Conservation (phyloP, 2,113 vertebrate genomes). For the Prochilodus magdalenae region DNA sequence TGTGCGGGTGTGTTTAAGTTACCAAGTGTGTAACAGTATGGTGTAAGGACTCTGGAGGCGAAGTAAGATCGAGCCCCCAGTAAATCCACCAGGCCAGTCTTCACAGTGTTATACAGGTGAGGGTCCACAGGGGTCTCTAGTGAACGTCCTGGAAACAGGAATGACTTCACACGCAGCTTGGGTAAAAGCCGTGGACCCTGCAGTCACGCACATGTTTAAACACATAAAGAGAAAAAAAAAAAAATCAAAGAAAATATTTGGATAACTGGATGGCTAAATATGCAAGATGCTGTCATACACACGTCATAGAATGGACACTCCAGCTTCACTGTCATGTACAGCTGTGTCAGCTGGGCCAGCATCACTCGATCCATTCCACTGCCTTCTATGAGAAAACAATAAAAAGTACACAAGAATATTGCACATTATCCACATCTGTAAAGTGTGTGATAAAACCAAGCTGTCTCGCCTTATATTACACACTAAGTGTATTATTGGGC, state of each 20-base stretch:
- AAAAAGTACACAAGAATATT: not conserved
- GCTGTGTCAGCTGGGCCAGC: slow-evolving; percentile 85
- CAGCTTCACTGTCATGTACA: slow-evolving; percentile 85
- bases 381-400: slow-evolving; percentile 73
- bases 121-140: slow-evolving; percentile 80
- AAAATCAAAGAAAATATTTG: not conserved
- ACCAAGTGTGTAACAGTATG: slow-evolving; percentile 81
- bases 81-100: slow-evolving; percentile 80
- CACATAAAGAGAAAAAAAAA: not conserved
- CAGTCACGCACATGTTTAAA: not conserved
- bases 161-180: slow-evolving; percentile 82
- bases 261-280: not conserved
- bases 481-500: too few relatives aligned
- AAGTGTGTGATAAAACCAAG: not conserved
- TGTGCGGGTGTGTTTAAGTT: not conserved
- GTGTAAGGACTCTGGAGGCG: slow-evolving; percentile 84
- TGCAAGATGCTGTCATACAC: slow-evolving; percentile 22
- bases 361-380: slow-evolving; percentile 70
- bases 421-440: not conserved
- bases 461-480: not conserved
- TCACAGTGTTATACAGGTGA: slow-evolving; percentile 81
- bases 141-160: slow-evolving; percentile 68
- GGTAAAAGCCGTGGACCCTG: slow-evolving; percentile 83
- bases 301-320: slow-evolving; percentile 92
- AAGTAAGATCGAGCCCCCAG: slow-evolving; percentile 86